Conservation (phyloP, 2,113 vertebrate species). For the Pygoscelis adeliae region DNA sequence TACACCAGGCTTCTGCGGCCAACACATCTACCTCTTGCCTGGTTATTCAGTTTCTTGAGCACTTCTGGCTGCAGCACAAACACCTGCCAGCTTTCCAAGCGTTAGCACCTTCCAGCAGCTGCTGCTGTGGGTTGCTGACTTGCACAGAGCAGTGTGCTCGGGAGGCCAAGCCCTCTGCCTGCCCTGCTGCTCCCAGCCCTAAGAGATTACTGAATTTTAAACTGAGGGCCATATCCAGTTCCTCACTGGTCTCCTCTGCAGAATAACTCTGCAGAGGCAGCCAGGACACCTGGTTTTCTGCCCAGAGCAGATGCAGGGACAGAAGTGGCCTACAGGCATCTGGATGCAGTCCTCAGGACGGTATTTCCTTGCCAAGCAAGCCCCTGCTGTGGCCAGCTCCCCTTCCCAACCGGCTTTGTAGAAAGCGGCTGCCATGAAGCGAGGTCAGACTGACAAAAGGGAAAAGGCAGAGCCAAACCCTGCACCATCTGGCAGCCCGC, state of each 20-base stretch:
- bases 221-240: background rate
- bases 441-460: background rate
- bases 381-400: background rate
- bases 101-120: background rate
- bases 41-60: background rate
- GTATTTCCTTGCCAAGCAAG: background rate
- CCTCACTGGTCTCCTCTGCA: background rate
- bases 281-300: background rate
- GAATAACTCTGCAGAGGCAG: background rate
- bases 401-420: background rate
- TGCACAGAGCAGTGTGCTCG: background rate
- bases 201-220: background rate
- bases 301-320: background rate
- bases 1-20: background rate
- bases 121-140: fast-evolving
- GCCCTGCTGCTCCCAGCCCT: background rate
- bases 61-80: background rate
- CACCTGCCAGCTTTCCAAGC: background rate
- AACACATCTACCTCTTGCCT: background rate
- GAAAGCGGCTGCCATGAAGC: background rate
- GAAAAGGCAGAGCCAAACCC: background rate
- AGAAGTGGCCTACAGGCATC: background rate
- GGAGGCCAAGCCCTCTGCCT: background rate
- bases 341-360: background rate
- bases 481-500: fast-evolving